A percentile compares a stretch with the other conserved stretches of the same genome.
These are phyloP conservation scores for Machimus rusticus DNA, from an alignment of 2,888 invertebrate species.

Conservation along the genomic window DNA sequence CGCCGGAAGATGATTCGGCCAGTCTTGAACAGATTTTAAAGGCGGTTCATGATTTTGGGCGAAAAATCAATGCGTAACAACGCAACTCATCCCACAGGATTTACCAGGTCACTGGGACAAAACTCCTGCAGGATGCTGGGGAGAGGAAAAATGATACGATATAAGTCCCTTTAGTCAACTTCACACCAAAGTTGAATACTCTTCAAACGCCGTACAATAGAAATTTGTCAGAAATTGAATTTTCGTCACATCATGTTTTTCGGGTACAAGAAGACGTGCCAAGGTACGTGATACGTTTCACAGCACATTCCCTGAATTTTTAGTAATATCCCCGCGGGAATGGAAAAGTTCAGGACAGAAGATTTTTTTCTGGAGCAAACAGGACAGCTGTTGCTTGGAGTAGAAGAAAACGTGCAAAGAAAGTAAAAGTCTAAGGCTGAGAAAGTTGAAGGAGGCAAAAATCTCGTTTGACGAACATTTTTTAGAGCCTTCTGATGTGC, in stretches of 20 bases:
- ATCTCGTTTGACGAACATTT: background rate
- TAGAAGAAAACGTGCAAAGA: conserved; percentile 1
- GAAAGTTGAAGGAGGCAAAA: background rate
- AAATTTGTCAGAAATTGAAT: conserved; percentile 21
- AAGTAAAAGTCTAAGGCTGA: background rate
- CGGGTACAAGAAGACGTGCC: background rate
- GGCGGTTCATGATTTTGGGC: background rate
- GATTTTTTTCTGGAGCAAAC: background rate
- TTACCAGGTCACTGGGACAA: background rate
- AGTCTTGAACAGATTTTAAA: background rate
- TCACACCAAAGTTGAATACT: background rate
- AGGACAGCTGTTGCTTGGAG: conserved; percentile 11
- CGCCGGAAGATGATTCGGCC: background rate
- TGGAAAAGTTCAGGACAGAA: background rate
- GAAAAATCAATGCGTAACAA: background rate
- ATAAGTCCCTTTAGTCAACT: background rate
- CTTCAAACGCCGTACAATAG: conserved; percentile 5
- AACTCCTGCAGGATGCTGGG: background rate
- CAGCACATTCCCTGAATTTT: background rate
- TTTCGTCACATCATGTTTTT: background rate
- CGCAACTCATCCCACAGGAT: background rate
- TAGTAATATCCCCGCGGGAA: background rate
- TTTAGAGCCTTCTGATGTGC: background rate
- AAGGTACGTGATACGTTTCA: background rate
- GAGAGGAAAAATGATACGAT: background rate